These are phyloP conservation scores for Oreocharis arfaki DNA, from an alignment of 2,113 vertebrate genomes.

Conservation along the genomic window DNA sequence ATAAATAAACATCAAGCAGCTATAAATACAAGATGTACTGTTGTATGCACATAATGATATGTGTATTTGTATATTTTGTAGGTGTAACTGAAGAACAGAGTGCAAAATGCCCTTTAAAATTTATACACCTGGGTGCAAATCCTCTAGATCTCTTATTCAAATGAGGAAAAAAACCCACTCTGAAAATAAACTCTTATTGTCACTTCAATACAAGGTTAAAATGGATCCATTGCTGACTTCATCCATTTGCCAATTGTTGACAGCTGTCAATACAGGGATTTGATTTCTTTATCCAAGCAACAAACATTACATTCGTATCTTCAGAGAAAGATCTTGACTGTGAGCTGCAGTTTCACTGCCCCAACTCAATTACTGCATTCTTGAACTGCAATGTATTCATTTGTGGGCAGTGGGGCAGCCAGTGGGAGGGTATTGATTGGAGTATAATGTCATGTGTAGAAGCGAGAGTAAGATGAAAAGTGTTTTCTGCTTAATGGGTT, in stretches of 20 bases:
- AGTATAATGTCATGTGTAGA: slow-evolving; percentile 85
- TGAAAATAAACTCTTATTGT: neutral
- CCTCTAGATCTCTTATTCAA: neutral
- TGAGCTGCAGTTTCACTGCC: slow-evolving; percentile 63
- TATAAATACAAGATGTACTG: neutral
- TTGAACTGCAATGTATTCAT: slow-evolving; percentile 82
- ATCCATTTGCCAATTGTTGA: slow-evolving; percentile 47
- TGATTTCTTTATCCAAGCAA: slow-evolving; percentile 72
- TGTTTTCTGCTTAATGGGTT: slow-evolving; percentile 91
- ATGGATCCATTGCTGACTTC: neutral
- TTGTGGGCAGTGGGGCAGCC: slow-evolving; percentile 81
- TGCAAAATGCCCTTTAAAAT: neutral
- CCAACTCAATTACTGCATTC: slow-evolving; percentile 89
- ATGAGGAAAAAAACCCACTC: neutral
- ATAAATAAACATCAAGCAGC: neutral
- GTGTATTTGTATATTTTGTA: neutral
- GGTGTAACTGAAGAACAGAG: neutral
- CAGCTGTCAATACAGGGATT: slow-evolving; percentile 70
- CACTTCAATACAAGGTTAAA: slow-evolving; percentile 6
- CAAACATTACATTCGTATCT: slow-evolving; percentile 59
- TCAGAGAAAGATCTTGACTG: slow-evolving; percentile 58
- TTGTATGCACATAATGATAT: neutral
- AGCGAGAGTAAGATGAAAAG: slow-evolving; percentile 79
- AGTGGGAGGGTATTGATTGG: slow-evolving; percentile 87
- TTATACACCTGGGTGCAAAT: neutral